Base-by-base conservation (phyloP, 2,797 vertebrate genomes). In the Micrastur ruficollis region DNA sequence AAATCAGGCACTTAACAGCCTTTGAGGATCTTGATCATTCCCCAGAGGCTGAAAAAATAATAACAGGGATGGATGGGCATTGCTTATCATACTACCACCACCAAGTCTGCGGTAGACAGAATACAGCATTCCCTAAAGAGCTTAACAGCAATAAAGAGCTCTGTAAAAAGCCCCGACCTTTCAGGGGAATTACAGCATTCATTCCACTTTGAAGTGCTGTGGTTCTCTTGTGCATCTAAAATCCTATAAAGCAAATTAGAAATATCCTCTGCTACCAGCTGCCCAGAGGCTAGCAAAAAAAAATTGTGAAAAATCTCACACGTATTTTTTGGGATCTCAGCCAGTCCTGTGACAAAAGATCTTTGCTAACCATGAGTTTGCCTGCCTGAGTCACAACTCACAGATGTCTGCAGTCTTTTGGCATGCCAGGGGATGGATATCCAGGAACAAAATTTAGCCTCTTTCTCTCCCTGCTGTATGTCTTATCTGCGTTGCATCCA, bases 111-210 rank as follows among this genome's bases (percentile, higher is more conserved):
- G 0, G 47, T 12, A 79, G 53, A 91, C 29, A 86, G 72, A 93
- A 62, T 44, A 59, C 11, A 66, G 34, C 0, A 0, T 34, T 90
- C 90, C 36, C 91, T 94, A 76, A 97, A 79, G 85, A 86, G 89
- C 86, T 96, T 93, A 90, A 79, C 29, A 86, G 73, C 73, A 92
- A 81, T 59, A 86, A 91, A 94, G 70, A 95, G 70, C 73, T 80
- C 90, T 79, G 76, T 73, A 86, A 91, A 94, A 90, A 84, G 62
- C 50, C 61, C 5, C 0, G 0, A 47, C 63, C 90, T 93, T 92
- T 76, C 85, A 90, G 21, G 67, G 55, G 83, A 84, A 90, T 95
- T 89, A 89, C 36, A 90, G 70, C 63, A 72, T 70, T 88, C 22
- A 21, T 81, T 79, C 59, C 63, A 27, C 86, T 92, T 97, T 95